Evolutionary conservation across 1,140 invertebrate species (phyloP).

Genomic region (Ylistrum balloti): DNA sequence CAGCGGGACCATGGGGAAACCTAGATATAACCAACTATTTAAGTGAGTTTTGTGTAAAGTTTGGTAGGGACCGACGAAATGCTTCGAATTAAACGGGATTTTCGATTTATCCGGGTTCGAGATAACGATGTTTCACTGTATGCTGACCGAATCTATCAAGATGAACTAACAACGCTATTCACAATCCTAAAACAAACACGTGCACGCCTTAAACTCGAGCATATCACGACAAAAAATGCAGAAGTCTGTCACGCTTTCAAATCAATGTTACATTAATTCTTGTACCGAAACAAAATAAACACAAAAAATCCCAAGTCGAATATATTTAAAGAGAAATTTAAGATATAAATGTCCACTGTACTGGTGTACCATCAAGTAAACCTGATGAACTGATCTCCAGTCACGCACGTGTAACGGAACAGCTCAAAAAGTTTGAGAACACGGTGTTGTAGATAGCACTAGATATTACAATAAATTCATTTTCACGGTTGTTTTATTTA

Average conservation of each 20-base stretch:
- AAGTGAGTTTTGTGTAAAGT: too few species aligned
- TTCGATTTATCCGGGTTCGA: too few species aligned
- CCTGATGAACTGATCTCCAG: not conserved
- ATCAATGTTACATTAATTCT: not conserved
- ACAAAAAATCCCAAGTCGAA: not conserved
- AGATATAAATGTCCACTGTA: not conserved
- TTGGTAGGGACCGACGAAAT: too few species aligned
- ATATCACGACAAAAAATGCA: not conserved
- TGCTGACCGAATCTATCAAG: too few species aligned
- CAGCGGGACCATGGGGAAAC: too few species aligned
- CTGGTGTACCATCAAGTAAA: not conserved
- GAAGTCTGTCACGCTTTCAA: not conserved
- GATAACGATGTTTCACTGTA: too few species aligned
- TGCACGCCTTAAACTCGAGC: not conserved
- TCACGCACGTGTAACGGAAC: not conserved
- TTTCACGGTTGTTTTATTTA: too few species aligned
- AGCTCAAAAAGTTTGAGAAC: too few species aligned
- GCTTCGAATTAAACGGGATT: too few species aligned
- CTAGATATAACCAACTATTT: too few species aligned
- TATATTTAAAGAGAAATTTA: not conserved
- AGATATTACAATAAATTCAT: too few species aligned
- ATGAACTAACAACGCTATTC: not conserved
- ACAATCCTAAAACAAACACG: not conserved
- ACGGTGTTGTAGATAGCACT: too few species aligned
- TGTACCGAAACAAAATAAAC: not conserved